These are phyloP conservation scores for Anabas testudineus DNA, from an alignment of 2,797 vertebrate species.

Conservation along the genomic window DNA sequence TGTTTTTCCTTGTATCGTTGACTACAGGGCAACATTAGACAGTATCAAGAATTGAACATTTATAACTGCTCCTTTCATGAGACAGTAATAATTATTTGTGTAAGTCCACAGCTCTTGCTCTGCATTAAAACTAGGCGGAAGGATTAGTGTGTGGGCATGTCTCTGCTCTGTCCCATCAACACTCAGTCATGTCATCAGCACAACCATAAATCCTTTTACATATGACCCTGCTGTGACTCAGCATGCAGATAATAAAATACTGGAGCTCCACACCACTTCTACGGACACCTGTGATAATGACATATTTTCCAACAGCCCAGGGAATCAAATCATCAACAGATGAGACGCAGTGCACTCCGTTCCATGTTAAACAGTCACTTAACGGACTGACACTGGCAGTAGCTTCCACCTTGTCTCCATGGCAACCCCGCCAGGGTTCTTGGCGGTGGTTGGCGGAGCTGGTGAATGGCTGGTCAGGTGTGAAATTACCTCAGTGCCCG, in stretches of 20 bases:
- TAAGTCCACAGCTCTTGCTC: background rate
- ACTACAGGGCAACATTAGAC: background rate
- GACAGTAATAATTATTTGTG: background rate
- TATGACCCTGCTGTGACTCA: constrained; percentile 55
- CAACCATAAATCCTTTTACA: constrained; percentile 56
- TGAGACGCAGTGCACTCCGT: constrained; percentile 40
- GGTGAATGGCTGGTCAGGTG: constrained; percentile 80
- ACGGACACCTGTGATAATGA: constrained; percentile 61
- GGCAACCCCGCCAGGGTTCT: constrained; percentile 63
- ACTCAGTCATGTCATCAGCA: constrained; percentile 26
- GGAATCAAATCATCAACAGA: constrained; percentile 69
- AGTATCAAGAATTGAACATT: background rate
- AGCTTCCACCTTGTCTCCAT: constrained; percentile 72
- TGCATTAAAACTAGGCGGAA: constrained; percentile 18
- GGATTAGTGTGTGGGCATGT: constrained; percentile 42
- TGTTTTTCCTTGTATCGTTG: background rate
- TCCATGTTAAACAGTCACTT: constrained; percentile 80
- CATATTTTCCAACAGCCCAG: constrained; percentile 62
- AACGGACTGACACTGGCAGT: constrained; percentile 62
- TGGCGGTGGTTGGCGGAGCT: constrained; percentile 51
- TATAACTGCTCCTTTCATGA: background rate
- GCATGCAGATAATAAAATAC: constrained; percentile 56
- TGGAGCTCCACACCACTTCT: constrained; percentile 28
- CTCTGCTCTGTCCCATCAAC: constrained; percentile 23
- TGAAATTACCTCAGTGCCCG: constrained; percentile 82